Base-by-base conservation (phyloP, 2,888 invertebrate genomes). In the Volucella inflata region DNA sequence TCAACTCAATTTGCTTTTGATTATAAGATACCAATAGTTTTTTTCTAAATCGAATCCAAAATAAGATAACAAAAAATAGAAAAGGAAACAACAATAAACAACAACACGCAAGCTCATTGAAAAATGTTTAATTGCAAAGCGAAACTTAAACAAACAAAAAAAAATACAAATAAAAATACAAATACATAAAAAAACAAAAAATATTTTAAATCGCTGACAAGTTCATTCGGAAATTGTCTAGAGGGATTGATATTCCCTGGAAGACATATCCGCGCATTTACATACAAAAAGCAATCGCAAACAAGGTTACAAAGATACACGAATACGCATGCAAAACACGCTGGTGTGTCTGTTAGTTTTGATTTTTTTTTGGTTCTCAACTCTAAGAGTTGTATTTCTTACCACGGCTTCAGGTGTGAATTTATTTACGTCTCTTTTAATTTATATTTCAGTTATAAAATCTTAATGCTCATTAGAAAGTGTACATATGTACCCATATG, bases 1-100 rank as follows among this genome's bases (percentile, higher is more conserved):
- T 30, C 30, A 21, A 42, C n/a, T 40, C 14, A 40, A 21, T 50
- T 87, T 87, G 88, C 87, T 87, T 88, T 89, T 36, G 17, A 16
- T 44, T 57, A 16, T 38, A 16, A 38, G 16, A 11, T 12, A 14
- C 16, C 65, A 14, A 57, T 57, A 0, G 0, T 59, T 42, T 65
- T 0, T 64, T 46, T 67, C 17, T 48, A 78, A 82, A 80, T 87
- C 64, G 81, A 76, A 77, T 57, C 48, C 68, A 70, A 40, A 46
- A 70, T 48, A 8, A 55, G 8, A 8, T 6, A 46, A 72, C 16
- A 38, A 57, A 21, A 65, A 51, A 30, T 38, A 44, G 36, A 78
- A 10, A 16, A 12, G 14, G 70, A 30, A 79, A 76, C 42, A 71
- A 67, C 51, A 74, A 67, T 53, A 74, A 77, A 68, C 79, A 79